Evolutionary conservation across 2,113 vertebrate genomes (phyloP), one percentile per base, ranked within the genome.

Genomic region (Xenus cinereus): DNA sequence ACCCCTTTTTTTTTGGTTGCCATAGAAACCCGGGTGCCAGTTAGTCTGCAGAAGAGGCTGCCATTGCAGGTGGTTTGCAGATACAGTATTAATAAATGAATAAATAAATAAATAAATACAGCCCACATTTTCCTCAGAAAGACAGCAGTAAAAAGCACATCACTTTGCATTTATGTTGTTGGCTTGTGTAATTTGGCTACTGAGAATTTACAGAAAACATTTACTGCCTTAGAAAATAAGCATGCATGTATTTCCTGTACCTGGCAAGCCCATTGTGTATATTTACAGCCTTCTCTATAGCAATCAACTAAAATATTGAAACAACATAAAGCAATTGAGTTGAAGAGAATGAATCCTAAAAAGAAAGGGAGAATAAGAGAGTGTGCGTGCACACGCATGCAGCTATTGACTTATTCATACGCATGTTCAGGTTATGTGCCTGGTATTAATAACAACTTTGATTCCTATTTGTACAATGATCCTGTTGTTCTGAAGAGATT

Each of bases 31-130:
- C 66, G 80, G 66, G 88, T 97, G 96, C 88, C 94, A 96, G 94
- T 96, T 94, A 94, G 91, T 53, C 93, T 81, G 91, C 67, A 6
- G 46, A 85, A 72, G 68, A 91, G 64, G 60, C 93, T 97, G 88
- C 93, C 90, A 77, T 95, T 96, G 96, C 97, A 96, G 96, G 96
- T 97, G 97, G 76, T 83, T 91, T 97, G 93, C 89, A 96, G 91
- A 96, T 94, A 95, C 41, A 19, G 66, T 90, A 94, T 95, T 97
- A 89, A 92, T 84, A 95, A 89, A 89, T 33, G 67, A 64, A 66
- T 2, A 83, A 86, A 89, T 7, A 94, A 90, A 82, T 30, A 79
- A 90, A 93, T 93, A 87, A 97, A 71, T 62, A 62, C 59, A 22
- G 54, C 7, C 19, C 24, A 20, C 19, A 26, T 91, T 94, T 93